These are phyloP conservation scores for Myotis lucifugus DNA, from an alignment of 2,113 vertebrate genomes.

Conservation along the genomic window DNA sequence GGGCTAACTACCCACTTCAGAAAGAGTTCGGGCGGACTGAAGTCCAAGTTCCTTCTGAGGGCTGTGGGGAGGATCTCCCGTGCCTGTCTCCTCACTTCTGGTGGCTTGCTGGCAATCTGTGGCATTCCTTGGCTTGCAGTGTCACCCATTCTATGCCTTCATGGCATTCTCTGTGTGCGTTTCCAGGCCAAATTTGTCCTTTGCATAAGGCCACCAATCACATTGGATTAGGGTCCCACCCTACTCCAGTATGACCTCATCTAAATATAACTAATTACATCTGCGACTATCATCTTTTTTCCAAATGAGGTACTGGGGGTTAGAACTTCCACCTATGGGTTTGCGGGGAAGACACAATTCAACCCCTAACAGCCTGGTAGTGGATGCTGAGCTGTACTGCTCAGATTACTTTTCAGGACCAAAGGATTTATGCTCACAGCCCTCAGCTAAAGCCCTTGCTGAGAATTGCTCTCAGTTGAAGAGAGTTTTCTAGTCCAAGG, in stretches of 20 bases:
- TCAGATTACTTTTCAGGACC: neutral
- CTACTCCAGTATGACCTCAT: neutral
- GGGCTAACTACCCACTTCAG: neutral
- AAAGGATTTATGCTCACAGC: neutral
- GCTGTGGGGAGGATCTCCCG: neutral
- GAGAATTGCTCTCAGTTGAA: neutral
- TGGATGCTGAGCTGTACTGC: neutral
- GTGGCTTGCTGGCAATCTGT: neutral
- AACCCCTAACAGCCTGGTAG: neutral
- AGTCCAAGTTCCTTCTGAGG: neutral
- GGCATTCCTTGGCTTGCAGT: neutral
- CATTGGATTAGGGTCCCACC: neutral
- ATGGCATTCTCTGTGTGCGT: neutral
- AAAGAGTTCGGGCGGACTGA: too few species aligned
- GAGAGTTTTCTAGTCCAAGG: neutral
- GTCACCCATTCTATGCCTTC: neutral
- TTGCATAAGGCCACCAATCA: neutral
- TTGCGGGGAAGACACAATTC: neutral
- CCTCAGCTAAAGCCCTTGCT: neutral
- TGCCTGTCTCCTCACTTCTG: neutral
- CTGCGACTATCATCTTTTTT: neutral
- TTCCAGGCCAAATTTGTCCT: neutral
- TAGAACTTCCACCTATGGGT: neutral
- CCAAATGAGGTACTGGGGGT: neutral
- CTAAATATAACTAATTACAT: neutral